Conservation (phyloP, 2,888 invertebrate species). For the Calliscelio sp. region DNA sequence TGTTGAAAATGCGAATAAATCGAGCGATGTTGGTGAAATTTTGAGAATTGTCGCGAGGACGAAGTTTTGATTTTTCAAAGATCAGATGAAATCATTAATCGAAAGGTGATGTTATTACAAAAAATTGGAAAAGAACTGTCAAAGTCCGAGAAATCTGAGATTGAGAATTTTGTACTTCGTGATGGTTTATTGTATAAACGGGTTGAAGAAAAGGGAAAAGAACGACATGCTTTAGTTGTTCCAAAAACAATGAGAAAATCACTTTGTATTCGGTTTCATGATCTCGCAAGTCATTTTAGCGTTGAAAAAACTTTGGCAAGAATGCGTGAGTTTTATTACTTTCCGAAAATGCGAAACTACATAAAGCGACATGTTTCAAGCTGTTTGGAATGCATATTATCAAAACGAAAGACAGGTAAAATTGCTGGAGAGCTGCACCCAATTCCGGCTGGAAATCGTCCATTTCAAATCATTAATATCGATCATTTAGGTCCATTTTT, state of each 20-base stretch:
- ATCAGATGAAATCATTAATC: neutral
- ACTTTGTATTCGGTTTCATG: neutral
- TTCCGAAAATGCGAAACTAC: neutral
- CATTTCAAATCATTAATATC: conserved; percentile 66
- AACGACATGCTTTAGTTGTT: neutral
- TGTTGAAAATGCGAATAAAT: neutral
- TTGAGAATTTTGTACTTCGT: neutral
- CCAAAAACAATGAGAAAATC: neutral
- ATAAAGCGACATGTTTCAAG: neutral
- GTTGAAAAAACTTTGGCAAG: conserved; percentile 31
- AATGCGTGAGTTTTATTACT: conserved; percentile 25
- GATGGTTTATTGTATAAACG: conserved; percentile 53
- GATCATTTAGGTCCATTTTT: conserved; percentile 71
- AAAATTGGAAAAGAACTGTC: neutral
- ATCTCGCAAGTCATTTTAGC: conserved; percentile 41
- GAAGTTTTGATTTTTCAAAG: conserved; percentile 26
- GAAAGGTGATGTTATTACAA: neutral
- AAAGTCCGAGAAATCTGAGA: neutral
- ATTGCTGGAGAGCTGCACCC: conserved; percentile 7
- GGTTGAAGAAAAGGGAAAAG: neutral
- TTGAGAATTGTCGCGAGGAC: conserved; percentile 4
- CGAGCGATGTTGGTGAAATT: neutral
- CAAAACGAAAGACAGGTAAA: conserved; percentile 12
- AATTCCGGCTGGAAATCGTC: neutral
- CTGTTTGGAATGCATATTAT: conserved; percentile 26